Evolutionary conservation across 2,797 vertebrate genomes (phyloP).

Genomic region (Hydrocynus forskahlii): DNA sequence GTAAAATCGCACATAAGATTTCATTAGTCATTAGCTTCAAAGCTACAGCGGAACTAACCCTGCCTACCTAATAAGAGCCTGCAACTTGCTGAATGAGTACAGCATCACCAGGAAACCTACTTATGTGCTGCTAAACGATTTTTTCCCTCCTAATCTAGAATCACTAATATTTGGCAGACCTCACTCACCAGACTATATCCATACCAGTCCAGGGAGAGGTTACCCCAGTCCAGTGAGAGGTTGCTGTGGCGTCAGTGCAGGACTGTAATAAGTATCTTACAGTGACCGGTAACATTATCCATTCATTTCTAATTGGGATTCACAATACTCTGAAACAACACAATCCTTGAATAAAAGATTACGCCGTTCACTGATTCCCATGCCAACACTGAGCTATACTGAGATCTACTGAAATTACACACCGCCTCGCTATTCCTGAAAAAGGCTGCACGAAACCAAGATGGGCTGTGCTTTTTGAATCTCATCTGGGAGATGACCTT

Average conservation of each 20-base stretch:
- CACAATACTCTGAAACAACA: neutral
- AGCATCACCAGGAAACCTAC: neutral
- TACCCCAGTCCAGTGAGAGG: neutral
- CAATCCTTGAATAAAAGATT: neutral
- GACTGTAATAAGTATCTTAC: neutral
- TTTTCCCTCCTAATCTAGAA: neutral
- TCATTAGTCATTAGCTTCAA: no score
- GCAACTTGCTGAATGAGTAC: neutral
- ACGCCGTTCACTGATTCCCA: neutral
- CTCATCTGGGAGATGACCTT: neutral
- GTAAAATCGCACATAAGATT: no score
- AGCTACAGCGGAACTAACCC: neutral
- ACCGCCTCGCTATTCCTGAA: constrained; percentile 8
- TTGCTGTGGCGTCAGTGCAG: neutral
- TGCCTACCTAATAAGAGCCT: no score
- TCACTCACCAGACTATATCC: neutral
- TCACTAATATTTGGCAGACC: neutral
- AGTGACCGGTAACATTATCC: neutral
- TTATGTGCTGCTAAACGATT: neutral
- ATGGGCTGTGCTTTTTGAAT: neutral
- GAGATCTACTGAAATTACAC: constrained; percentile 8
- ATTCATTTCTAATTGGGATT: neutral
- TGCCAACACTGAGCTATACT: neutral
- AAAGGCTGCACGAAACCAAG: neutral
- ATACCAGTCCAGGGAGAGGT: neutral